Evolutionary conservation across 37 sponge, comb jelly and placozoan genomes (phyloP), one percentile per base, ranked within the genome.

Genomic region (Mnemiopsis leidyi): DNA sequence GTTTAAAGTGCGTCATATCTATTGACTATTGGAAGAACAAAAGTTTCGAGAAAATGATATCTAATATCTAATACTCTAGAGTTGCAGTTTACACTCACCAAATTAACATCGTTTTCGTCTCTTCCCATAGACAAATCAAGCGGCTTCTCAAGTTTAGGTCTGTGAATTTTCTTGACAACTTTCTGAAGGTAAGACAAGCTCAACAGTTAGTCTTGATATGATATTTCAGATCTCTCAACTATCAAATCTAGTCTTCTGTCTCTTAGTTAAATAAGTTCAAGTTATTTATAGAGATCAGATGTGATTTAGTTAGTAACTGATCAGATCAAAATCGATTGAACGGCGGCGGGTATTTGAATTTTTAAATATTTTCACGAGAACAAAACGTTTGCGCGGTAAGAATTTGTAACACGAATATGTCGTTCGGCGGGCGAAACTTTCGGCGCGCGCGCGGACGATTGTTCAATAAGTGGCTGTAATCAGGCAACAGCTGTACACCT

Each of bases 321-420:
- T 48, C 13, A 48, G 61, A 48, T 48, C 61, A 48, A n/a, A n/a
- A n/a, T 48, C 13, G 61, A 48, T 48, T 5, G 61, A 48, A 32
- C 16, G 79, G n/a, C n/a, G 18, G 79, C 79, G 79, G 79, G 79
- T 77, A 77, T 77, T 77, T 36, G 79, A 77, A 77, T 31, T 77
- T 77, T 77, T 77, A 36, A 77, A 77, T 29, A 77, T 77, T 77
- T 26, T 77, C 61, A 34, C 32, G 32, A 77, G 33, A 31, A 32
- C 33, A 32, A 3, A 77, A 71, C 3, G 23, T 77, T 77, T 77
- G 79, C 79, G 79, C 79, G 79, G 18, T 31, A 1, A 34, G 18
- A 77, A 16, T 3, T 34, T 26, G 30, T 34, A 32, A 34, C 36
- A 77, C 20, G 36, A 77, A 32, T 31, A 33, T 77, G 36, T 33